phyloP scores from a whole-genome alignment of 2,797 vertebrate species.

The Hippocampus kuda region DNA sequence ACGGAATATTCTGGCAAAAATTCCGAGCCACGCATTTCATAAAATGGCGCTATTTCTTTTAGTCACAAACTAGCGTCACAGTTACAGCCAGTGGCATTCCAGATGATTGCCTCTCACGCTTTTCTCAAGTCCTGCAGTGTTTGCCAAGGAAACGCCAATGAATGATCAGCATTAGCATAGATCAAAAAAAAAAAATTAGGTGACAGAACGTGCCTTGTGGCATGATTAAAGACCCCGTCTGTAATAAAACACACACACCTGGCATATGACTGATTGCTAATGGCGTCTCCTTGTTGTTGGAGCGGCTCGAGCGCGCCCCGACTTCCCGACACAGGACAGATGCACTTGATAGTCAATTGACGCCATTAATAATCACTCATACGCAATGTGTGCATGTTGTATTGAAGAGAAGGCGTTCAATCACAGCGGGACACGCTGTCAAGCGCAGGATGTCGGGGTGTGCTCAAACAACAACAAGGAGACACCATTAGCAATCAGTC shows the following conservation, averaged over 20 bases:
- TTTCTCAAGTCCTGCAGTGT: not conserved
- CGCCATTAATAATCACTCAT: not conserved
- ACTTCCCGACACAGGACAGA: not conserved
- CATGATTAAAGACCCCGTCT: not conserved
- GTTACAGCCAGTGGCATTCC: too few species aligned
- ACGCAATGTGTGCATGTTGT: not conserved
- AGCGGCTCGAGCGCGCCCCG: not conserved
- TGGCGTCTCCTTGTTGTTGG: not conserved
- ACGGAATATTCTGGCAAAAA: too few species aligned
- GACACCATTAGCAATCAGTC: not conserved
- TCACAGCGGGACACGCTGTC: not conserved
- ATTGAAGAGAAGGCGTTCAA: not conserved
- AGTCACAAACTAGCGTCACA: too few species aligned
- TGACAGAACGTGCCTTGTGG: not conserved
- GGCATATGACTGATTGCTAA: not conserved
- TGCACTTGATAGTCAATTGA: constrained; percentile 6
- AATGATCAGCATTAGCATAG: not conserved
- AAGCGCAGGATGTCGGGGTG: not conserved
- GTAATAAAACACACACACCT: not conserved
- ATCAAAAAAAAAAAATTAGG: not conserved
- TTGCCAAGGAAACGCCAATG: not conserved
- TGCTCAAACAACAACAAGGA: not conserved
- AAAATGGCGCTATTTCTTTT: too few species aligned
- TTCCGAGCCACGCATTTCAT: too few species aligned
- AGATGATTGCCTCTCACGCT: not conserved